Evolutionary conservation across 2,797 vertebrate species (phyloP).

Genomic region (Carduelis carduelis): DNA sequence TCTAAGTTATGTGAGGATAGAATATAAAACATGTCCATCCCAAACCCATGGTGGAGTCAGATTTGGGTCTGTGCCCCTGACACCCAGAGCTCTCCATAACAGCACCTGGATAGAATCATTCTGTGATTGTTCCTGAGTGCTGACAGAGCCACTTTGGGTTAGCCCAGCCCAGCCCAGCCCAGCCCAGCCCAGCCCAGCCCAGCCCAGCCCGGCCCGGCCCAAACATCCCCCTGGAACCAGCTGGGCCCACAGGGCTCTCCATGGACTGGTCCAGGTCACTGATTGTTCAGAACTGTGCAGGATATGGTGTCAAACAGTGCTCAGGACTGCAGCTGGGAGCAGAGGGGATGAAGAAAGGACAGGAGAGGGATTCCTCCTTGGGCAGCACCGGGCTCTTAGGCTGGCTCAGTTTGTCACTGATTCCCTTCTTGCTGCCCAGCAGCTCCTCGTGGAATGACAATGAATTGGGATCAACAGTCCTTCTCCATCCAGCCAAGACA

Average conservation of each 20-base stretch:
- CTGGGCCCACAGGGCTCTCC: neutral
- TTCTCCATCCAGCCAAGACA: neutral
- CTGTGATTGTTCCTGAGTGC: too few relatives aligned
- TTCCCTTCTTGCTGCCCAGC: neutral
- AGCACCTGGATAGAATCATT: too few relatives aligned
- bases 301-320: neutral
- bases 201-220: neutral
- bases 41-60: too few relatives aligned
- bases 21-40: too few relatives aligned
- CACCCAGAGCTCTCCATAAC: too few relatives aligned
- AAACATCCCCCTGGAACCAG: neutral
- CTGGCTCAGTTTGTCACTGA: neutral
- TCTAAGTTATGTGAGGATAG: too few relatives aligned
- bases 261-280: neutral
- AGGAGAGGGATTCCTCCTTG: neutral
- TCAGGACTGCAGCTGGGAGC: neutral
- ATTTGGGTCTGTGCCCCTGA: too few relatives aligned
- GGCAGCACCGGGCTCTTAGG: neutral
- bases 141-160: neutral
- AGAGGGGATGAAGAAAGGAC: neutral
- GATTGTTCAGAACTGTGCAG: neutral
- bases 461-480: neutral
- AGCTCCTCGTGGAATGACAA: accelerated
- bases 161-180: neutral
- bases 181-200: too few relatives aligned